Base-by-base conservation (phyloP, 2,797 vertebrate species). In the Trematomus bernacchii region DNA sequence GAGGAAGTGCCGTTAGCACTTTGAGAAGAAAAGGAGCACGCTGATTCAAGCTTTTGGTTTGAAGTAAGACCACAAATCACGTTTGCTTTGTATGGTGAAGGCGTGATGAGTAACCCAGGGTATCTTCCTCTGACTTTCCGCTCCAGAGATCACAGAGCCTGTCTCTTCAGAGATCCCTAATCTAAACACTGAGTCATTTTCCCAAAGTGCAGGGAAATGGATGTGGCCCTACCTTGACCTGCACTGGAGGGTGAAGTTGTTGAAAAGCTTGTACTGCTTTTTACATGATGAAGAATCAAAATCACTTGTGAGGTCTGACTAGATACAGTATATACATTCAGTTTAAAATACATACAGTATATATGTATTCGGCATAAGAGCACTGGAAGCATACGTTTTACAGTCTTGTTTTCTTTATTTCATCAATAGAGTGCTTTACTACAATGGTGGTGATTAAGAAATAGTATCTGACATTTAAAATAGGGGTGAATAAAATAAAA, bases 71-170 rank as follows among this genome's bases (percentile, higher is more conserved):
- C 71, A 83, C 76, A 85, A 87, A 90, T 83, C 66, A 76, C 40
- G 58, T 30, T 60, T 51, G 43, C 44, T 79, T 79, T 84, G 69
- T 77, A 21, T 70, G 46, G 40, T 37, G 52, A 83, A 89, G 78
- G 77, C 88, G 86, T 67, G 85, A 88, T 90, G 87, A 89, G 83
- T 87, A 80, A 85, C 80, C 43, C 59, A 13, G 57, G 71, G 69
- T 44, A 69, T 74, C 53, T 74, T 57, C 68, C 66, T 61, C 57
- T 88, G 58, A 77, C 53, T 81, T 69, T 87, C 73, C 58, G 4
- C 77, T 77, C 68, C 66, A 52, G 50, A 75, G 79, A 90, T 88
- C 90, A 81, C 54, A 89, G 74, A 70, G 66, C 37, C 75, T 53
- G 43, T 81, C 76, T 86, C 79, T 79, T 84, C 79, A 58, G 65